Conservation (phyloP, 2,888 invertebrate genomes). For the Pachymerium ferrugineum region DNA sequence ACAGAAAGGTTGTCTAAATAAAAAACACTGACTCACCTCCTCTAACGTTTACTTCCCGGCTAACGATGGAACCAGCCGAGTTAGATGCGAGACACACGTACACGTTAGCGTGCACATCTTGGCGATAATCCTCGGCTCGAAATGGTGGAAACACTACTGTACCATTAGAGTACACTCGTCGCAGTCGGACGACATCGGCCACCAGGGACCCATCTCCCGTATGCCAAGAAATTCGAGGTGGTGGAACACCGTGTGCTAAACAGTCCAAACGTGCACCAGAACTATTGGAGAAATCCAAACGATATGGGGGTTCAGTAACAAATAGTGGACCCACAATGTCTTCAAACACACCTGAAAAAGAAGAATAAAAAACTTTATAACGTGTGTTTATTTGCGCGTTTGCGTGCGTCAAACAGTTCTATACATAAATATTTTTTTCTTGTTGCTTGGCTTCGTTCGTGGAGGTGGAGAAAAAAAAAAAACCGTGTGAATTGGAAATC, state of each 20-base stretch:
- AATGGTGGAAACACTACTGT: slow-evolving; percentile 30
- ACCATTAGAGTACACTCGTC: slow-evolving; percentile 13
- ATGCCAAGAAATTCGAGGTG: slow-evolving; percentile 40
- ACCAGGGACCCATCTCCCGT: slow-evolving; percentile 27
- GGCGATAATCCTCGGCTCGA: slow-evolving; percentile 30
- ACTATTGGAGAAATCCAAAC: slow-evolving; percentile 45
- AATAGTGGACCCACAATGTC: slow-evolving; percentile 43
- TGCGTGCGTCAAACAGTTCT: too few species aligned
- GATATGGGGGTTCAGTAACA: slow-evolving; percentile 44
- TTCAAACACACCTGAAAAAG: neutral
- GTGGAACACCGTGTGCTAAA: slow-evolving; percentile 46
- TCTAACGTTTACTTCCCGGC: slow-evolving; percentile 30
- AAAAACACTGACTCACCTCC: slow-evolving; percentile 30
- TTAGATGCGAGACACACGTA: slow-evolving; percentile 31
- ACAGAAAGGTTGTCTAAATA: too few species aligned
- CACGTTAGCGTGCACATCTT: slow-evolving; percentile 32
- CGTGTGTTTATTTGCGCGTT: too few species aligned
- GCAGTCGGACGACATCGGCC: slow-evolving; percentile 27
- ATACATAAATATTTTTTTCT: too few species aligned
- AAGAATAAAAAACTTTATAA: neutral
- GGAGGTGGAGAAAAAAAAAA: neutral
- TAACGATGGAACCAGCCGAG: slow-evolving; percentile 18
- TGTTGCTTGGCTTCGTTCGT: too few species aligned
- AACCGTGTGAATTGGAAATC: neutral
- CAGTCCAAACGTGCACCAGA: slow-evolving; percentile 45